Conservation (phyloP, 2,113 vertebrate species). For the Ondatra zibethicus region DNA sequence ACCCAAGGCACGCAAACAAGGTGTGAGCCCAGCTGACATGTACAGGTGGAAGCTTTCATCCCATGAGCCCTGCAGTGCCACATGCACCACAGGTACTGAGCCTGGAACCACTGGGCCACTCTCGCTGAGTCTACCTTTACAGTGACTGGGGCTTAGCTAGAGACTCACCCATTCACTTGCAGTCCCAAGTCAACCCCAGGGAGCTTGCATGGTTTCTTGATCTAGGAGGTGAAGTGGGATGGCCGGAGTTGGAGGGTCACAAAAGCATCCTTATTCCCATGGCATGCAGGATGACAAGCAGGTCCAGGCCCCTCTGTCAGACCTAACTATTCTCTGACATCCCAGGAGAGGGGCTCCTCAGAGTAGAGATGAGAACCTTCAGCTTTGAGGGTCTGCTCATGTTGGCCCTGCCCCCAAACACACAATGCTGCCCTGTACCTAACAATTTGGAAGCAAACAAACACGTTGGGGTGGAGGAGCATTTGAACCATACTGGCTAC, state of each 20-base stretch:
- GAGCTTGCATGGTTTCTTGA: rapidly evolving
- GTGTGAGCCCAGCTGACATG: constrained; percentile 96
- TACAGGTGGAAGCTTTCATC: constrained; percentile 99
- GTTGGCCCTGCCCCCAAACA: not conserved
- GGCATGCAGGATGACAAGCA: rapidly evolving
- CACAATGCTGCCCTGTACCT: rapidly evolving
- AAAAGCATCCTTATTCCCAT: not conserved
- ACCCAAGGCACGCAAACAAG: constrained; percentile 93
- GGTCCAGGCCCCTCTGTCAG: not conserved
- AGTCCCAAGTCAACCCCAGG: rapidly evolving
- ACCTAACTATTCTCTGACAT: not conserved
- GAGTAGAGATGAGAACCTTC: rapidly evolving
- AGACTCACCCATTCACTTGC: rapidly evolving
- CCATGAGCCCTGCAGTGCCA: constrained; percentile 98
- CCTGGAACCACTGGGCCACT: not conserved
- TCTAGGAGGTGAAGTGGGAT: rapidly evolving
- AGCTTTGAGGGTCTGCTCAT: rapidly evolving
- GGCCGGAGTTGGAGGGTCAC: not conserved
- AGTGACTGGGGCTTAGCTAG: not conserved
- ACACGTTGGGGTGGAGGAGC: not conserved
- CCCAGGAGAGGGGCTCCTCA: not conserved
- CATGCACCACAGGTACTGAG: constrained; percentile 95
- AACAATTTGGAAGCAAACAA: not conserved
- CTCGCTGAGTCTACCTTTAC: not conserved
- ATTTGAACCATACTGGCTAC: not conserved